Percentiles rank a stretch among this genome's conserved stretches.
Conservation (phyloP, 2,888 invertebrate genomes). For the Stictocephala bisonia region DNA sequence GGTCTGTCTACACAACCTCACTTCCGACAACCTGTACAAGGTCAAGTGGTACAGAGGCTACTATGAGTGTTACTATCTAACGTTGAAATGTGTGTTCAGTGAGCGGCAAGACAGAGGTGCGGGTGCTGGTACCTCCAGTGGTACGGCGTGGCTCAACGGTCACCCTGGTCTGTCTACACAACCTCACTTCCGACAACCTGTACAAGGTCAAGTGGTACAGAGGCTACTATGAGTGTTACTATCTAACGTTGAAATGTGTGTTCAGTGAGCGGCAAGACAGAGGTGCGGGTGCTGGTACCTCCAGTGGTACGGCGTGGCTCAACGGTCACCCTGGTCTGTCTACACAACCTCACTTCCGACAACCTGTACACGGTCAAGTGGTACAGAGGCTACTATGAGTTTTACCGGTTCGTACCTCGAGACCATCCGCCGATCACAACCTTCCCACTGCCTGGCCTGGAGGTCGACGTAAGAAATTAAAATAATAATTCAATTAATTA, state of each 20-base stretch:
- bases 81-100: no score
- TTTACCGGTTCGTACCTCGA: constrained; percentile 53
- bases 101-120: constrained; percentile 48
- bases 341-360: constrained; percentile 50
- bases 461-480: constrained; percentile 52
- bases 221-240: constrained; percentile 54
- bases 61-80: constrained; percentile 55
- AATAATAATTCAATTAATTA: no score
- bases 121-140: constrained; percentile 50
- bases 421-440: constrained; percentile 49
- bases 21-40: constrained; percentile 50
- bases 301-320: constrained; percentile 49
- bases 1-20: constrained; percentile 52
- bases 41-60: constrained; percentile 56
- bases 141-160: constrained; percentile 49
- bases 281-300: constrained; percentile 51
- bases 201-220: constrained; percentile 56
- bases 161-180: constrained; percentile 52
- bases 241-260: no score
- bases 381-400: constrained; percentile 55
- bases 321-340: constrained; percentile 50
- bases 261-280: constrained; percentile 37
- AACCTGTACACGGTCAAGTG: constrained; percentile 55
- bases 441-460: constrained; percentile 52
- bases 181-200: constrained; percentile 49